These are phyloP conservation scores for Antheraea assamensis DNA, from an alignment of 2,888 invertebrate genomes.

Conservation along the genomic window DNA sequence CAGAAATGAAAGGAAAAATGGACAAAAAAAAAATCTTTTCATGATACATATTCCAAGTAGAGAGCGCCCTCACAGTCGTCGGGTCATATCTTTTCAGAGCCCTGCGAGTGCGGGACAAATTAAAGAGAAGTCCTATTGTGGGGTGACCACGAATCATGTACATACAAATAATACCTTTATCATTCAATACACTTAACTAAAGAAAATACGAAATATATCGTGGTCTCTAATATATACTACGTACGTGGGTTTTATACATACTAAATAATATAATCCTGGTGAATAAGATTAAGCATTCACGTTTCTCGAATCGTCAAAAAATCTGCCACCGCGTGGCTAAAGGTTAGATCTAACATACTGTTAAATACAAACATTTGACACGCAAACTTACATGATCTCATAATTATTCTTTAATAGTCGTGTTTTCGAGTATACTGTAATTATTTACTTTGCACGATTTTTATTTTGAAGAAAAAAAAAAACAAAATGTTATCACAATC, in stretches of 20 bases:
- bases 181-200: background rate
- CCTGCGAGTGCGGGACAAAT: conserved; percentile 61
- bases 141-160: conserved; percentile 34
- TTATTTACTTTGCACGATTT: background rate
- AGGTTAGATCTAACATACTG: background rate
- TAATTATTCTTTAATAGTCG: background rate
- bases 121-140: conserved; percentile 58
- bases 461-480: background rate
- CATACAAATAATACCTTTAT: background rate
- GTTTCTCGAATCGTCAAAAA: background rate
- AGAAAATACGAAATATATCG: background rate
- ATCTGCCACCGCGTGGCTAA: background rate
- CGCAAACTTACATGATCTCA: conserved; percentile 29
- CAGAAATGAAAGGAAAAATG: conserved; percentile 17
- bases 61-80: conserved; percentile 48
- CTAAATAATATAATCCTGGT: background rate
- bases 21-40: conserved; percentile 34
- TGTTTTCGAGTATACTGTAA: background rate
- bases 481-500: too few species aligned
- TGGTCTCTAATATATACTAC: background rate
- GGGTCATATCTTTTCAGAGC: conserved; percentile 61
- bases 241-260: background rate
- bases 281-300: background rate
- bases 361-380: conserved; percentile 25
- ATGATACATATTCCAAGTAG: conserved; percentile 46